Evolutionary conservation across 2,797 vertebrate species (phyloP).

Genomic region (Hirundo rustica): DNA sequence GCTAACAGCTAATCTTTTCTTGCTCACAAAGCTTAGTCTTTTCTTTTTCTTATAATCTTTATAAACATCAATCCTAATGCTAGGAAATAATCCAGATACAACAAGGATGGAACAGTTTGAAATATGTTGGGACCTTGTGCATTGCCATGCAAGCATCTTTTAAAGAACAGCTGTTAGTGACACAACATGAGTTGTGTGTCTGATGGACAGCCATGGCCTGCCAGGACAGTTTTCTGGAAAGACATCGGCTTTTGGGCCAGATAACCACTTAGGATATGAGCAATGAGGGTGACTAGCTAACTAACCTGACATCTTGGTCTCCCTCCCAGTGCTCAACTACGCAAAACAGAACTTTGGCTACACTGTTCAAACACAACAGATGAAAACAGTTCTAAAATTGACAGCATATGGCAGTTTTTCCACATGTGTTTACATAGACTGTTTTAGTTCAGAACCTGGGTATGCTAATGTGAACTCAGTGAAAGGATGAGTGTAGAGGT

Average conservation of each 20-base stretch:
- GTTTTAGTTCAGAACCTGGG: neutral
- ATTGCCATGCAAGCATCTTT: neutral
- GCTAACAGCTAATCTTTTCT: neutral
- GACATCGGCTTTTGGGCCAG: neutral
- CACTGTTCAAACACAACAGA: neutral
- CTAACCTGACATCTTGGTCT: neutral
- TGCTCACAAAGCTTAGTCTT: neutral
- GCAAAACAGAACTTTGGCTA: neutral
- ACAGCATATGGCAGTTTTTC: neutral
- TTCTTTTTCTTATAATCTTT: neutral
- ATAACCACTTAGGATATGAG: neutral
- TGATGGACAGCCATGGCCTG: accelerated
- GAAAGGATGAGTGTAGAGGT: neutral
- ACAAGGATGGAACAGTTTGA: neutral
- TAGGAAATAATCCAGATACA: neutral
- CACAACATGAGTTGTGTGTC: neutral
- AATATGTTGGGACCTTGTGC: neutral
- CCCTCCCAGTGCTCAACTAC: neutral
- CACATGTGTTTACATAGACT: neutral
- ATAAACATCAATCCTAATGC: neutral
- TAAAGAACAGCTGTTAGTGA: neutral
- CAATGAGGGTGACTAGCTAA: neutral
- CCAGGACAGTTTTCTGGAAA: neutral
- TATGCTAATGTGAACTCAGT: neutral
- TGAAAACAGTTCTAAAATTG: neutral